phyloP scores from a whole-genome alignment of 1,140 invertebrate species.

The Tetraneura akinire region DNA sequence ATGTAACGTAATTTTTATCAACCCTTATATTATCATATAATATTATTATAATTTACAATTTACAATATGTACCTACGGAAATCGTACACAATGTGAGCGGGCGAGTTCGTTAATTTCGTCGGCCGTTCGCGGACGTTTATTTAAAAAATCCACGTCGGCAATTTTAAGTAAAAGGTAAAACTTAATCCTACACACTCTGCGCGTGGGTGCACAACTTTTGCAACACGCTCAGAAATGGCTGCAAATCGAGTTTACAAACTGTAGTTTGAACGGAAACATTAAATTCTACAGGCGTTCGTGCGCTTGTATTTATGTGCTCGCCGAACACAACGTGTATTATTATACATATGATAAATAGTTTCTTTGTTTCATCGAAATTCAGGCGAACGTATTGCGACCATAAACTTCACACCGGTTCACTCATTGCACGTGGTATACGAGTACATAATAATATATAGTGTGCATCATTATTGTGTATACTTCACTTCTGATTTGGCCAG shows the following conservation, averaged over 20 bases:
- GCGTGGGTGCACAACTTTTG: neutral
- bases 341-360: conserved; percentile 38
- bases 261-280: conserved; percentile 35
- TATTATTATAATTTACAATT: too few relatives aligned
- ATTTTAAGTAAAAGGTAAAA: too few relatives aligned
- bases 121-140: neutral
- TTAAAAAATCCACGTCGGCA: neutral
- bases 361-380: conserved; percentile 19
- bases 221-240: conserved; percentile 20
- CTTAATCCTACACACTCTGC: neutral
- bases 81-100: too few relatives aligned
- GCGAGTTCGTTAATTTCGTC: neutral
- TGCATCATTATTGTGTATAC: too few relatives aligned
- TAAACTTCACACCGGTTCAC: conserved; percentile 4
- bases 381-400: neutral
- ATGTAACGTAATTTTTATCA: too few relatives aligned
- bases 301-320: conserved; percentile 1
- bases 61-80: too few relatives aligned
- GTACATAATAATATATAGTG: too few relatives aligned
- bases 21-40: too few relatives aligned
- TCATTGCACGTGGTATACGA: neutral
- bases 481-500: too few relatives aligned
- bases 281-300: conserved; percentile 8
- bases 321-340: too few relatives aligned
- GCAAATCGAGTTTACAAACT: conserved; percentile 45